phyloP scores from a whole-genome alignment of 2,113 vertebrate genomes.

The Mesoclemmys tuberculata region DNA sequence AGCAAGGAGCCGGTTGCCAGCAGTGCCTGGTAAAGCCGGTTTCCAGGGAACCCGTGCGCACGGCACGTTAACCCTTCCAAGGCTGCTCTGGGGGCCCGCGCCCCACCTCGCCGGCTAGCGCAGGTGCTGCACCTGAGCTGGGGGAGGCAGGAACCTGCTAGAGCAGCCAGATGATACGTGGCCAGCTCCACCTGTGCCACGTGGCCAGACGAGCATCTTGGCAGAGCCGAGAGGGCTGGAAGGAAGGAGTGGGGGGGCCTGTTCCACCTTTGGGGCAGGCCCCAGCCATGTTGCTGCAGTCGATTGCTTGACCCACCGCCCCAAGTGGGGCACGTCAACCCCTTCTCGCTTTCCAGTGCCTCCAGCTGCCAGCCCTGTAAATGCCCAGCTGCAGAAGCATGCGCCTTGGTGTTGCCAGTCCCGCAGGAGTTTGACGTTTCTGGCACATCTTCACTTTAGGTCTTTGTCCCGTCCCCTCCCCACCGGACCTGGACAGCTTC shows the following conservation, averaged over 20 bases:
- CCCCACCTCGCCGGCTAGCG: too few species aligned
- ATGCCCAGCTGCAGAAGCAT: background rate
- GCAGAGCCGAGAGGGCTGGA: background rate
- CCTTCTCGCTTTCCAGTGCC: too few species aligned
- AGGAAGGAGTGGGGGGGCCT: too few species aligned
- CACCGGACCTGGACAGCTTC: background rate
- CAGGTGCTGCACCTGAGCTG: background rate
- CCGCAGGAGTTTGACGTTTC: background rate
- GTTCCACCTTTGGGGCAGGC: background rate
- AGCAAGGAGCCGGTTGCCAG: background rate
- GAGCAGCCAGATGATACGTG: background rate
- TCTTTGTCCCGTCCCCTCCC: background rate
- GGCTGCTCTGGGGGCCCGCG: too few species aligned
- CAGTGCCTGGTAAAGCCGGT: background rate
- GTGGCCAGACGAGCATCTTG: background rate
- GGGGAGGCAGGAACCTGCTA: too few species aligned
- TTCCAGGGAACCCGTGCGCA: background rate
- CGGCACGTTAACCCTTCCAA: background rate
- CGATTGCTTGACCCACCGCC: background rate
- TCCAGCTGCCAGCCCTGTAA: too few species aligned
- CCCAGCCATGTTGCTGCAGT: too few species aligned
- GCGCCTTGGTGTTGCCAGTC: accelerated
- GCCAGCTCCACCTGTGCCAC: background rate
- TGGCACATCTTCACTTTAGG: too few species aligned
- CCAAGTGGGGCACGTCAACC: background rate